A percentile compares a stretch with the other conserved stretches of the same genome.
Evolutionary conservation across 1,140 invertebrate genomes (phyloP).

Genomic region (Neelides sp.): DNA sequence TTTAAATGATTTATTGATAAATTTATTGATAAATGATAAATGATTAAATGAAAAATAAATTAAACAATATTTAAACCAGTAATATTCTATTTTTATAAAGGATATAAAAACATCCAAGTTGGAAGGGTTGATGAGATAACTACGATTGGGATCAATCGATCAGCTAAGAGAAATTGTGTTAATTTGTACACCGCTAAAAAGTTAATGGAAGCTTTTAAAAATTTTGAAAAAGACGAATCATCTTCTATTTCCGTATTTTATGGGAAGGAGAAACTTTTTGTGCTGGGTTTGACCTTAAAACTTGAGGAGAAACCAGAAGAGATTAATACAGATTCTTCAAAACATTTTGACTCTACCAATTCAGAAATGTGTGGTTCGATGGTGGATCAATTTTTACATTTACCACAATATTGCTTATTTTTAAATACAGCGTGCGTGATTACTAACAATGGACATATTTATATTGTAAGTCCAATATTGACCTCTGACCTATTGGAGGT

Average conservation of each 20-base stretch:
- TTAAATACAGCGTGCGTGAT: too few relatives aligned
- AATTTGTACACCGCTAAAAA: conserved; percentile 38
- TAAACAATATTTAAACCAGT: too few relatives aligned
- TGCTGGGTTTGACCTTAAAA: conserved; percentile 44
- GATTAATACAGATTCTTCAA: too few relatives aligned
- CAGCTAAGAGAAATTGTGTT: conserved; percentile 42
- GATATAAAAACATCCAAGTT: too few relatives aligned
- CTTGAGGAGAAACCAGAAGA: conserved; percentile 9
- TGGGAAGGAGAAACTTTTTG: conserved; percentile 46
- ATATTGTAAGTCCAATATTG: too few relatives aligned
- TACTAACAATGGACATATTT: too few relatives aligned
- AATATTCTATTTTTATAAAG: too few relatives aligned
- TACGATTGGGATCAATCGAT: conserved; percentile 43
- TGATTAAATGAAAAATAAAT: too few relatives aligned
- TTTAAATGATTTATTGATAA: too few relatives aligned
- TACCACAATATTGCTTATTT: neutral
- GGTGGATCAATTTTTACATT: conserved; percentile 16
- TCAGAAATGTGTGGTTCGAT: conserved; percentile 31
- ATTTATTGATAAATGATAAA: too few relatives aligned
- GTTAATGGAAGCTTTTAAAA: conserved; percentile 38
- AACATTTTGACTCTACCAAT: conserved; percentile 17
- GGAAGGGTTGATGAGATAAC: conserved; percentile 33
- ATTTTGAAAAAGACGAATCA: conserved; percentile 40
- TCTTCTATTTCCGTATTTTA: conserved; percentile 40
- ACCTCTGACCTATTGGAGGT: too few relatives aligned